Evolutionary conservation across 1,140 invertebrate species (phyloP).

Genomic region (Goniozus legneri): DNA sequence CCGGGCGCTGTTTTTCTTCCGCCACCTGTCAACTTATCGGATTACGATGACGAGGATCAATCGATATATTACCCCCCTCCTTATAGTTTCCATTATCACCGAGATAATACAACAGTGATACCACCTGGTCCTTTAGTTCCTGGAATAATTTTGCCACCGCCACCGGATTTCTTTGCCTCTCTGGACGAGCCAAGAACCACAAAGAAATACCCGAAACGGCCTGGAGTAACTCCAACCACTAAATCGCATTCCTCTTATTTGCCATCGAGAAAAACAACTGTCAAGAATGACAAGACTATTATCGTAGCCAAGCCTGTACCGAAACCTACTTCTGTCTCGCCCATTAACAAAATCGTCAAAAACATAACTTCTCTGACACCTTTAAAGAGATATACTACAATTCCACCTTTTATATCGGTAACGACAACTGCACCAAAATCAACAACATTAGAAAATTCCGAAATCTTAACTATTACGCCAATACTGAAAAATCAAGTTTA

Average conservation of each 20-base stretch:
- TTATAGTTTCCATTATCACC: slow-evolving; percentile 80
- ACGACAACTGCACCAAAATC: slow-evolving; percentile 31
- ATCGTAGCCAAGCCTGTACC: slow-evolving; percentile 9
- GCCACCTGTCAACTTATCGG: slow-evolving; percentile 67
- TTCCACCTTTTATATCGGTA: slow-evolving; percentile 18
- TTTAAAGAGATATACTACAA: slow-evolving; percentile 4
- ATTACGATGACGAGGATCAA: slow-evolving; percentile 80
- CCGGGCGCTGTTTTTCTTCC: slow-evolving; percentile 68
- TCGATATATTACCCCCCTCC: slow-evolving; percentile 86
- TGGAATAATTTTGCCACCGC: slow-evolving; percentile 81
- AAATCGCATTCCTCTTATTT: slow-evolving; percentile 27
- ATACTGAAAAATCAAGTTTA: slow-evolving; percentile 22
- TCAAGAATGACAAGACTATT: slow-evolving; percentile 45
- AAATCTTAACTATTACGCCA: slow-evolving; percentile 24
- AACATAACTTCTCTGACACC: slow-evolving; percentile 1
- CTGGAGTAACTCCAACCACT: slow-evolving; percentile 43
- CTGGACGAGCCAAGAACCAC: slow-evolving; percentile 52
- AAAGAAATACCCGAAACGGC: slow-evolving; percentile 39
- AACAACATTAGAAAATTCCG: slow-evolving; percentile 23
- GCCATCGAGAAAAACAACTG: slow-evolving; percentile 39
- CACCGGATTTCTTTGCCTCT: slow-evolving; percentile 77
- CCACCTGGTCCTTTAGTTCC: slow-evolving; percentile 82
- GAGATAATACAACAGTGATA: slow-evolving; percentile 72
- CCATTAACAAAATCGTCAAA: slow-evolving; percentile 13
- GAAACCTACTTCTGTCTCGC: neutral